Conservation (phyloP, 2,888 invertebrate species). For the Blera fallax region DNA sequence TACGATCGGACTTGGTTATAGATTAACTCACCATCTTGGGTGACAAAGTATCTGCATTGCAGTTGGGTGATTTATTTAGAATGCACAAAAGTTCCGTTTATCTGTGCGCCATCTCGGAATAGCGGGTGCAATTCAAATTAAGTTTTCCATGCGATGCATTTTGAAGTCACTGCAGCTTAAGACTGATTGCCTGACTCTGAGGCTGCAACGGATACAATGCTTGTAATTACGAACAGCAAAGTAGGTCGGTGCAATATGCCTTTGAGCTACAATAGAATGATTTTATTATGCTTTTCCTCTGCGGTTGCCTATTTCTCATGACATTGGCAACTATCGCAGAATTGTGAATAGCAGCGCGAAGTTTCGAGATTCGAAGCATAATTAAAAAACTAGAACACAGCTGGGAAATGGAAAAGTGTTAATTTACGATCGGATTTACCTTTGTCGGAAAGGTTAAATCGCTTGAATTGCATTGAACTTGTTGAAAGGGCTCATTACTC, state of each 20-base stretch:
- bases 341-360: constrained; percentile 50
- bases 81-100: constrained; percentile 57
- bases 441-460: constrained; percentile 64
- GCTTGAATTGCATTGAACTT: constrained; percentile 69
- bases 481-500: constrained; percentile 68
- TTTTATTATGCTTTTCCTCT: constrained; percentile 62
- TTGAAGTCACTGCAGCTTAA: constrained; percentile 28
- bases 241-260: constrained; percentile 73
- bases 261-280: constrained; percentile 67
- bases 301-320: constrained; percentile 69
- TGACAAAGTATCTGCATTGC: constrained; percentile 41
- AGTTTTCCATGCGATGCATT: constrained; percentile 50
- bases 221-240: constrained; percentile 66
- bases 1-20: constrained; percentile 50
- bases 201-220: constrained; percentile 59
- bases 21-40: constrained; percentile 56
- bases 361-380: constrained; percentile 61
- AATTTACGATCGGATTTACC: constrained; percentile 62
- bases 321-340: constrained; percentile 70
- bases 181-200: constrained; percentile 37
- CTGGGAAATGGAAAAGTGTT: constrained; percentile 67
- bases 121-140: constrained; percentile 69
- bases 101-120: constrained; percentile 58
- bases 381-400: constrained; percentile 71
- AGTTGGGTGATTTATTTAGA: constrained; percentile 29